A percentile compares a stretch with the other conserved stretches of the same genome.
Evolutionary conservation across 2,888 invertebrate species (phyloP).

Genomic region (Argyresthia albistria): DNA sequence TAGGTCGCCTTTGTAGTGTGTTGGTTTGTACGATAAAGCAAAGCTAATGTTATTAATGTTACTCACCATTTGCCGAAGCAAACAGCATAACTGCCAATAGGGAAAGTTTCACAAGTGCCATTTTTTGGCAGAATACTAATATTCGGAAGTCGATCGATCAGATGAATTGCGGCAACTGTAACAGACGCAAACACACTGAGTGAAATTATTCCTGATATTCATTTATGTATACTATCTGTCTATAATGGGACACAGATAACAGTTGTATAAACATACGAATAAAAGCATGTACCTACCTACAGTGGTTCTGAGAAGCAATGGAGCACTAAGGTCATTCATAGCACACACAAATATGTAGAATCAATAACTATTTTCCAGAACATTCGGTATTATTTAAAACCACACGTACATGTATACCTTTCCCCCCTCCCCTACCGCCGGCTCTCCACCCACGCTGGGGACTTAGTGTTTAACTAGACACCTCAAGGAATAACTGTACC

Average conservation of each 20-base stretch:
- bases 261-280: slow-evolving; percentile 40
- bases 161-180: slow-evolving; percentile 15
- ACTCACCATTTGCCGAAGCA: slow-evolving; percentile 32
- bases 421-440: too few species aligned
- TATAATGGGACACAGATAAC: slow-evolving; percentile 4
- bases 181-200: slow-evolving; percentile 33
- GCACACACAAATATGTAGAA: too few species aligned
- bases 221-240: slow-evolving; percentile 31
- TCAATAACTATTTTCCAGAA: too few species aligned
- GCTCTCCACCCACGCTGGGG: too few species aligned
- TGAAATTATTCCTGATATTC: slow-evolving; percentile 21
- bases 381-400: too few species aligned
- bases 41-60: background rate
- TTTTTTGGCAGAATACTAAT: slow-evolving; percentile 19
- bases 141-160: background rate
- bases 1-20: too few species aligned
- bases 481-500: too few species aligned
- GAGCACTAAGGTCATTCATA: too few species aligned
- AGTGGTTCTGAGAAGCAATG: too few species aligned
- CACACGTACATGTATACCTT: too few species aligned
- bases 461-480: too few species aligned
- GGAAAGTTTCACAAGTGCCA: slow-evolving; percentile 30
- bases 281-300: too few species aligned
- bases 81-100: slow-evolving; percentile 19
- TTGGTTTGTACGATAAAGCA: background rate